These are phyloP conservation scores for Acheta domesticus DNA, from an alignment of 2,888 invertebrate species.

Conservation along the genomic window DNA sequence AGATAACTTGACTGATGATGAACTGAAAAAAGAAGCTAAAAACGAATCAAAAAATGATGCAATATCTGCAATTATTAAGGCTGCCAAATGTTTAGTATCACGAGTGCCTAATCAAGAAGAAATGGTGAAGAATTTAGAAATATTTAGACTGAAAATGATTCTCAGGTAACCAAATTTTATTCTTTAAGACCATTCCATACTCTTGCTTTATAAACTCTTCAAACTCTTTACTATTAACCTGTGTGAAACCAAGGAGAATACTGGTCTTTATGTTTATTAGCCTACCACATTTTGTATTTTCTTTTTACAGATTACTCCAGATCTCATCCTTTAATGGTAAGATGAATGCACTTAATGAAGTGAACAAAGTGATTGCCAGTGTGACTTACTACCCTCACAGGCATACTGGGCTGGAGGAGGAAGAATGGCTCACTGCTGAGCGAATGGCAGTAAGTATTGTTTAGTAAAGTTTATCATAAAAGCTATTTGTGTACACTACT, in stretches of 20 bases:
- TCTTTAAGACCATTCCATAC: not conserved
- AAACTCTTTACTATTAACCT: too few species aligned
- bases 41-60: conserved; percentile 95
- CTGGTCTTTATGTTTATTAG: too few species aligned
- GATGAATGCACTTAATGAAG: conserved; percentile 98
- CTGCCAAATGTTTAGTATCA: conserved; percentile 83
- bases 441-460: conserved; percentile 80
- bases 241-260: too few species aligned
- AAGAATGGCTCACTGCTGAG: conserved; percentile 91
- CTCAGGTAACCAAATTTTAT: conserved; percentile 52
- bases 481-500: not conserved
- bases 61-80: conserved; percentile 89
- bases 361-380: conserved; percentile 91
- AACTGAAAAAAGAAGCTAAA: conserved; percentile 91
- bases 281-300: not conserved
- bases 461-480: not conserved
- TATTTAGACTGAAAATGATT: conserved; percentile 95
- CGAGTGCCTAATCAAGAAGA: conserved; percentile 83
- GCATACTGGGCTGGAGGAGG: conserved; percentile 67
- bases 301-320: conserved; percentile 69
- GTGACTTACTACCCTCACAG: conserved; percentile 85
- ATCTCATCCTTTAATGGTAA: conserved; percentile 98
- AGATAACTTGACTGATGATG: conserved; percentile 91
- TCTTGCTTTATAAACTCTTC: too few species aligned
- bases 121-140: conserved; percentile 76